Percentiles rank a stretch among this genome's conserved stretches.
phyloP scores from a whole-genome alignment of 2,797 vertebrate species.

The Centropyge bicolor region DNA sequence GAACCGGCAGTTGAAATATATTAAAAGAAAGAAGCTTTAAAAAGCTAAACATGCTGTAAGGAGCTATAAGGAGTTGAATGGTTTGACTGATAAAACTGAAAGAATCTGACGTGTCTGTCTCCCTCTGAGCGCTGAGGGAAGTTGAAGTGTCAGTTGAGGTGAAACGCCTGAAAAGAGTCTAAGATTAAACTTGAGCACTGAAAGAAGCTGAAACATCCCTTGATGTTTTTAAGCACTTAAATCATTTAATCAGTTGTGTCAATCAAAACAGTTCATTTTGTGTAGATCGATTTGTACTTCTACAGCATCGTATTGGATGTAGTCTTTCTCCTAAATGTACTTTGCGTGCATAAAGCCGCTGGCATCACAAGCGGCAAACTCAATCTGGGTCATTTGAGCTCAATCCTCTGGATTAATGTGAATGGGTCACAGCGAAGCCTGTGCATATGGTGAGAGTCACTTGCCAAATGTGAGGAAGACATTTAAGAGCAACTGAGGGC shows the following conservation, averaged over 20 bases:
- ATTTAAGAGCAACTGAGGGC: not conserved
- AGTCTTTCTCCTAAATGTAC: slow-evolving; percentile 19
- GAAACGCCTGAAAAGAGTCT: too few relatives aligned
- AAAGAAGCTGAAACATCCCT: not conserved
- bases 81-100: not conserved
- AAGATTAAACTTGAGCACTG: not conserved
- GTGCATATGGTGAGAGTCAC: slow-evolving; percentile 21
- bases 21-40: too few relatives aligned
- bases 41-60: too few relatives aligned
- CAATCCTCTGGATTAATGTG: slow-evolving; percentile 65
- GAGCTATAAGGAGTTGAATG: too few relatives aligned
- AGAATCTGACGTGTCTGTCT: not conserved
- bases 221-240: not conserved
- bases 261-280: not conserved
- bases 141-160: not conserved
- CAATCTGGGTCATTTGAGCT: slow-evolving; percentile 64
- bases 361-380: slow-evolving; percentile 8
- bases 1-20: not conserved
- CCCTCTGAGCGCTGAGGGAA: not conserved
- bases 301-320: not conserved
- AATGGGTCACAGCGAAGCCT: slow-evolving; percentile 27
- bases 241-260: not conserved
- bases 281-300: not conserved
- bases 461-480: slow-evolving; percentile 5
- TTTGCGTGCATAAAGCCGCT: slow-evolving; percentile 14